Conservation (phyloP, 2,113 vertebrate species). For the Regulus satrapa region DNA sequence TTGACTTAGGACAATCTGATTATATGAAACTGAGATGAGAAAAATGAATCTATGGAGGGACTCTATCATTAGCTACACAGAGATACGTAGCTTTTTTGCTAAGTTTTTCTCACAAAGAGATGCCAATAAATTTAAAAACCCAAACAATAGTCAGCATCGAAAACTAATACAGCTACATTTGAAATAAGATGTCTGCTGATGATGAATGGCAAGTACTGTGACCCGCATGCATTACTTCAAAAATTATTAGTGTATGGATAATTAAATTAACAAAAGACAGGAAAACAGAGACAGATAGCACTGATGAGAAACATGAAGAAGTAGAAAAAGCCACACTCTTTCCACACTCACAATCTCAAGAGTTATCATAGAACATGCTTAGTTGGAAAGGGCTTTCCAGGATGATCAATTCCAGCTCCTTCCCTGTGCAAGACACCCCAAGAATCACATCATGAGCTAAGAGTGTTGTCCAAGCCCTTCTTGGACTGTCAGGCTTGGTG, state of each 20-base stretch:
- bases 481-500: neutral
- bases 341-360: neutral
- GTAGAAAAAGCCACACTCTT: neutral
- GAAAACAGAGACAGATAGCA: neutral
- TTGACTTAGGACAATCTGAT: neutral
- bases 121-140: neutral
- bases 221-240: neutral
- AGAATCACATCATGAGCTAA: neutral
- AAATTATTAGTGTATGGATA: neutral
- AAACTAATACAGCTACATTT: neutral
- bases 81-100: neutral
- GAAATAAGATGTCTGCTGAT: neutral
- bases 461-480: neutral
- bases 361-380: neutral
- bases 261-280: neutral
- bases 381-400: neutral
- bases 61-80: neutral
- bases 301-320: neutral
- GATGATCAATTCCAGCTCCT: neutral
- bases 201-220: neutral
- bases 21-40: neutral
- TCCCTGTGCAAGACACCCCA: neutral
- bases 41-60: neutral
- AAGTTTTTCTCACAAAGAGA: neutral
- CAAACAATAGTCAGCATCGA: neutral